A percentile compares a stretch with the other conserved stretches of the same genome.
phyloP scores from a whole-genome alignment of 1,140 invertebrate species.

The Dryas iulia region DNA sequence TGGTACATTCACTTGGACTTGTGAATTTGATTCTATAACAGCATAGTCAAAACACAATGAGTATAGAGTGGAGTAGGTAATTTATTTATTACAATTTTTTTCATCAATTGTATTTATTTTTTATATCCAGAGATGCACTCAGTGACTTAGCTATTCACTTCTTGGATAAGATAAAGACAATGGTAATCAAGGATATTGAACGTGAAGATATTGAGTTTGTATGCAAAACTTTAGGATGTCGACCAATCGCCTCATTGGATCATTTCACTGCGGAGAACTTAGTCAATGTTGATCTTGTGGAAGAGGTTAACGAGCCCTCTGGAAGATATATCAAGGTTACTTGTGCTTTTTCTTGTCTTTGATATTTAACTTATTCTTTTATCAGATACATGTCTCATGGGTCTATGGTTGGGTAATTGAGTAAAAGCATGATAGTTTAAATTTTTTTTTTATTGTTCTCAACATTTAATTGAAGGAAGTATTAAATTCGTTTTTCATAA shows the following conservation, averaged over 20 bases:
- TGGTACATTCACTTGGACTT: no score
- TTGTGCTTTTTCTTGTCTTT: not conserved
- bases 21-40: no score
- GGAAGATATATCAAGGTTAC: slow-evolving; percentile 93
- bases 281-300: slow-evolving; percentile 95
- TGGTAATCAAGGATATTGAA: slow-evolving; percentile 81
- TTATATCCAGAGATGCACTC: slow-evolving; percentile 94
- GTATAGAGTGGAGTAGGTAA: no score
- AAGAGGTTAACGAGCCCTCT: slow-evolving; percentile 94
- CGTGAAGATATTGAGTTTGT: slow-evolving; percentile 21
- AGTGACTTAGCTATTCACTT: slow-evolving; percentile 99
- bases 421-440: no score
- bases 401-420: no score
- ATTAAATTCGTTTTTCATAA: no score
- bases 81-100: not conserved
- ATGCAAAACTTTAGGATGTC: slow-evolving; percentile 85
- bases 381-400: no score
- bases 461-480: no score
- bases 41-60: no score
- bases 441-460: no score
- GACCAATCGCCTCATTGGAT: slow-evolving; percentile 98
- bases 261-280: slow-evolving; percentile 97
- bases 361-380: not conserved
- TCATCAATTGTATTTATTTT: slow-evolving; percentile 19
- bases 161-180: slow-evolving; percentile 99